These are phyloP conservation scores for Diadophis punctatus DNA, from an alignment of 2,113 vertebrate species.

Conservation along the genomic window DNA sequence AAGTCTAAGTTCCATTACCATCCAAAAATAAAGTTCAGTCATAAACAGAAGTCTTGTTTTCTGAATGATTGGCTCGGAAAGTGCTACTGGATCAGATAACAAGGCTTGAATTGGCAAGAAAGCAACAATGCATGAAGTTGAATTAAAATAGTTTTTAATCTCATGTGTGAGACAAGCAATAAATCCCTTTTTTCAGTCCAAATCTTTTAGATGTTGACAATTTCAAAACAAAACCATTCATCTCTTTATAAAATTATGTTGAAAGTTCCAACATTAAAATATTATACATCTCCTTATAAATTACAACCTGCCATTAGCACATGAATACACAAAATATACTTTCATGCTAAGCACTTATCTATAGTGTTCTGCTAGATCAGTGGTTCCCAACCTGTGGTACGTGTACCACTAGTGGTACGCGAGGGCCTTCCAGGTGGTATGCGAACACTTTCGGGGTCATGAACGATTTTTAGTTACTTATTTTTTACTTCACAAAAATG, in stretches of 20 bases:
- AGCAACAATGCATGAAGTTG: slow-evolving; percentile 23
- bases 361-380: too few species aligned
- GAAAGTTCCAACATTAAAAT: slow-evolving; percentile 39
- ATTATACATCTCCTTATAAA: slow-evolving; percentile 28
- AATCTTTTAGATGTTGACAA: background rate
- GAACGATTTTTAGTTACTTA: too few species aligned
- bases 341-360: too few species aligned
- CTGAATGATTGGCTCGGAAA: slow-evolving; percentile 37
- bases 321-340: background rate
- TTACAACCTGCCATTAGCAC: slow-evolving; percentile 22
- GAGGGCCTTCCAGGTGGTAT: too few species aligned
- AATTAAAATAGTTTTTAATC: background rate
- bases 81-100: slow-evolving; percentile 11
- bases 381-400: too few species aligned
- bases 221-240: too few species aligned
- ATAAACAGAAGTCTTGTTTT: slow-evolving; percentile 33
- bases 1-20: background rate
- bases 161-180: background rate
- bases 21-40: slow-evolving; percentile 40
- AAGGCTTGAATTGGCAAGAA: background rate
- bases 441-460: too few species aligned
- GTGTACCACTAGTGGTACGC: too few species aligned
- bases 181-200: slow-evolving; percentile 4
- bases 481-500: too few species aligned
- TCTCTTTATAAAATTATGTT: background rate